Base-by-base conservation (phyloP, 2,113 vertebrate genomes). In the Cranoglanis bouderius region DNA sequence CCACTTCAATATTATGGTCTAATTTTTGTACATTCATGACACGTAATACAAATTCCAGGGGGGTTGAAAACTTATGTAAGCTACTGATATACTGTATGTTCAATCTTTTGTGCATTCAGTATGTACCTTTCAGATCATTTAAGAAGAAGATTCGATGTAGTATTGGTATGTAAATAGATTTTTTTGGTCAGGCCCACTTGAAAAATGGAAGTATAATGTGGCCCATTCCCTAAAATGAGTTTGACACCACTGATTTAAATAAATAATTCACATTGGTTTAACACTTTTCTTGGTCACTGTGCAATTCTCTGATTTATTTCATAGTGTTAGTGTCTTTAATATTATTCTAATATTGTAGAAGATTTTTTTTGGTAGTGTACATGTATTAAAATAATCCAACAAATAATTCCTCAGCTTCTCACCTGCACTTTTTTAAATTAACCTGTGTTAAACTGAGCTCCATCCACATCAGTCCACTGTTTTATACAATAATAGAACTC, bases 401-500 rank as follows among this genome's bases (percentile, higher is more conserved):
- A 49, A 85, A 67, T 85, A 13, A 40, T 9, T 78, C 74, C 10
- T 24, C 53, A 38, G 70, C 67, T 75, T 75, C 49, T 75, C 14
- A 43, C 12, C 32, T 29, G 32, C 53, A 57, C 21, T 29, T 80
- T 80, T 88, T 88, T 18, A 35, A 38, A 72, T 35, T 6, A 72
- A 18, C 7, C 32, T 19, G 32, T 72, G 67, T 19, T 72, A 65
- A 65, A 65, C 29, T n/a, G 26, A 65, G 26, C 9, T n/a, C 12
- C 63, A 65, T 65, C 32, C 32, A 1, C 67, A 18, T 19, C 13
- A 38, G 18, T 70, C 16, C 4, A 70, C 32, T 38, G 12, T 72
- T 35, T 38, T 72, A 72, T 72, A 19, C 6, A 16, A 38, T 85
- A 88, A 82, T 82, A 85, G n/a, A 88, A 85, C 61, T 75, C 59